Base-by-base conservation (phyloP, 1,140 invertebrate genomes). In the Brachionus asplanchnoidis region DNA sequence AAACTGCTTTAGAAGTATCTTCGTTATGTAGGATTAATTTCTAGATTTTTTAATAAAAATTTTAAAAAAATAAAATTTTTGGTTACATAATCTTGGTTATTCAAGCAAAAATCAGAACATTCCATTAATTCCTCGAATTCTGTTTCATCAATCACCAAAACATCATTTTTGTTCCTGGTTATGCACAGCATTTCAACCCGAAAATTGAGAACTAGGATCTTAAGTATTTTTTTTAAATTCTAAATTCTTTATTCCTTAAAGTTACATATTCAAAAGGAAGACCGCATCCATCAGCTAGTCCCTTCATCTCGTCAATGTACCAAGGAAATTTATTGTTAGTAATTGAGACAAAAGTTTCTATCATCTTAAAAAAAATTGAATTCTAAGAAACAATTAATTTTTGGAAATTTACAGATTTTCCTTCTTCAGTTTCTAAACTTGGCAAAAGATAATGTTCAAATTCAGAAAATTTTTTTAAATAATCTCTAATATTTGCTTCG, bases 271-370 rank as follows among this genome's bases (percentile, higher is more conserved):
- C 82, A 36, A 84, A 84, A 36, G 65, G 65, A 28, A 84, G n/a
- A 17, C 44, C 9, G 17, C 60, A 68, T n/a, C 82, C 82, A 56
- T 84, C 65, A 28, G 82, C 60, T 28, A 56, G 7, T 7, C 82
- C 82, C 12, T 20, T 53, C 60, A 84, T 84, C 46, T 84, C 82
- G 23, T 84, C 82, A n/a, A 68, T 26, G 36, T 84, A 84, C 82
- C 82, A 84, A 36, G 82, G 82, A 68, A 23, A 70, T 42, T 44
- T 60, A 12, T 36, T 32, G 20, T 82, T 68, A 4, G 42, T 65
- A n/a, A 40, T 44, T 23, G 28, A 20, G 8, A 73, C 32, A 73
- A 73, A 73, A 7, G 68, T 73, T 20, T 73, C 68, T 14, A 73
- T 12, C 36, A 73, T 20, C 68, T 77, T 14, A 50, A 77, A 46